These are phyloP conservation scores for Menidia beryllina DNA, from an alignment of 2,113 vertebrate genomes.

Conservation along the genomic window DNA sequence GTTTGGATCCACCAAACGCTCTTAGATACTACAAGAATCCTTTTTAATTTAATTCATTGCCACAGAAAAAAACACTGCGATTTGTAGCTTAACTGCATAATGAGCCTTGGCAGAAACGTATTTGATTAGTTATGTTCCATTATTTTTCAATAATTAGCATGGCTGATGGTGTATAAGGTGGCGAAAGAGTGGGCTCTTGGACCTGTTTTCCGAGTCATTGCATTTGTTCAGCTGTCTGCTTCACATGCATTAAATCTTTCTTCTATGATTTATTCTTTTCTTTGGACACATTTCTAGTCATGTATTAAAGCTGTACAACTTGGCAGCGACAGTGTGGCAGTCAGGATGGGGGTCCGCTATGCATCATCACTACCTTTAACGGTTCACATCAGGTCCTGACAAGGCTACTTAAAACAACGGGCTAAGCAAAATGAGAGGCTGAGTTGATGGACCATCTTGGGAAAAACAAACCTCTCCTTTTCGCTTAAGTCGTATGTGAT, in stretches of 20 bases:
- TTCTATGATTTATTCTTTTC: constrained; percentile 75
- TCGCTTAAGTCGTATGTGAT: constrained; percentile 52
- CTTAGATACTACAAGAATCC: constrained; percentile 14
- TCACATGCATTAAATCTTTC: constrained; percentile 74
- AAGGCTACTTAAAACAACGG: constrained; percentile 68
- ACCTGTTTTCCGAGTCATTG: constrained; percentile 76
- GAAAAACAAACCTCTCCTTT: constrained; percentile 64
- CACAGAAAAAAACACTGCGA: constrained; percentile 38
- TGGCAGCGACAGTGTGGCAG: constrained; percentile 66
- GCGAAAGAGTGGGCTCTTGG: constrained; percentile 66
- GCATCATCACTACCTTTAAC: constrained; percentile 70
- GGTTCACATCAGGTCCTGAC: constrained; percentile 71
- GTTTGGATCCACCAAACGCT: constrained; percentile 47
- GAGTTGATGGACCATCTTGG: constrained; percentile 39
- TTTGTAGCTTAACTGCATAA: constrained; percentile 72
- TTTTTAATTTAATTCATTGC: constrained; percentile 54
- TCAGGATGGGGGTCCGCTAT: constrained; percentile 45
- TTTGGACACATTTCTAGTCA: constrained; percentile 76
- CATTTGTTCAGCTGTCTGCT: constrained; percentile 81
- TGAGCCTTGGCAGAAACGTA: constrained; percentile 62
- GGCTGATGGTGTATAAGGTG: constrained; percentile 75
- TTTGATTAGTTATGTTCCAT: constrained; percentile 78
- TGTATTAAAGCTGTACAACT: constrained; percentile 73
- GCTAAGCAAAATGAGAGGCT: constrained; percentile 63
- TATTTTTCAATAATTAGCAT: constrained; percentile 78